Evolutionary conservation across 2,888 invertebrate species (phyloP).

Genomic region (Tipula vernalis): DNA sequence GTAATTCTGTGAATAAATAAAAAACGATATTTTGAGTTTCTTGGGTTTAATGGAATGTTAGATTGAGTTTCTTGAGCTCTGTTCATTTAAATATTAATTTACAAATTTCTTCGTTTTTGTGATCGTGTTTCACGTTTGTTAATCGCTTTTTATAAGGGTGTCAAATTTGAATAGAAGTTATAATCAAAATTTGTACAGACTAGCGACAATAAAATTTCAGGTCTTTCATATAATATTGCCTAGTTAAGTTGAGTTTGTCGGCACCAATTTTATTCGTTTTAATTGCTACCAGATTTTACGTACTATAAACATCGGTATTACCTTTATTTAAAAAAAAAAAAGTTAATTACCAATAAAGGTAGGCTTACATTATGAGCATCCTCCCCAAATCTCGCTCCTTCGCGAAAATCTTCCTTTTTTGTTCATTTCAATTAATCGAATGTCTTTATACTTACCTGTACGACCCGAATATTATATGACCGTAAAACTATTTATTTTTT

Average conservation of each 20-base stretch:
- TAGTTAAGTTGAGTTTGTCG: neutral
- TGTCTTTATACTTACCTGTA: neutral
- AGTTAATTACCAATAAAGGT: neutral
- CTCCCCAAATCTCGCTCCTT: neutral
- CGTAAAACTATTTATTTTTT: neutral
- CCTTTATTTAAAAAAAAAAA: neutral
- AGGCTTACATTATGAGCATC: neutral
- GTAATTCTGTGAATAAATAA: neutral
- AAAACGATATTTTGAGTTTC: neutral
- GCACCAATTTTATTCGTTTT: neutral
- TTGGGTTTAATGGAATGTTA: neutral
- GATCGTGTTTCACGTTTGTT: neutral
- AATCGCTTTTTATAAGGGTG: neutral
- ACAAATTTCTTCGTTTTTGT: neutral
- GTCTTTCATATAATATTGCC: too few species aligned
- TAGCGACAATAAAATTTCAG: too few species aligned
- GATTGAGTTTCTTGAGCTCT: neutral
- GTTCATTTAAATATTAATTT: too few species aligned
- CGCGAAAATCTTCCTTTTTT: neutral
- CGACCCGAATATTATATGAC: neutral
- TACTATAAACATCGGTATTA: neutral
- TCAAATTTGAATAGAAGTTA: neutral
- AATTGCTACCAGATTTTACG: neutral
- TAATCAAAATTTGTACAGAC: too few species aligned
- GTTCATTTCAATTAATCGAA: neutral